These are phyloP conservation scores for Epinephelus malabaricus DNA, from an alignment of 2,797 vertebrate genomes.

Conservation along the genomic window DNA sequence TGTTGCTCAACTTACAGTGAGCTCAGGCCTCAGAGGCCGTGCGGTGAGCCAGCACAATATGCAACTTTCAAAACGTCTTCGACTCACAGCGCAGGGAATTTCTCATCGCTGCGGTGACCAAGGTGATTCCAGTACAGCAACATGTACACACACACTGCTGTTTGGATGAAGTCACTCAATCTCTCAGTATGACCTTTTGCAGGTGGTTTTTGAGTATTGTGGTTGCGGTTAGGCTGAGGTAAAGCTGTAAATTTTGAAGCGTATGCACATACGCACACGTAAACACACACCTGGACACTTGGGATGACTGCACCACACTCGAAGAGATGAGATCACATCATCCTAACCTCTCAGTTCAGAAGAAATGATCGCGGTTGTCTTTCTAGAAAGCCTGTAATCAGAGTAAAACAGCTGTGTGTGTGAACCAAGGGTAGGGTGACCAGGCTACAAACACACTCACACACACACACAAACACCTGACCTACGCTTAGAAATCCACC, in stretches of 20 bases:
- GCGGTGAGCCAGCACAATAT: constrained; percentile 61
- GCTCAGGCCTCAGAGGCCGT: constrained; percentile 53
- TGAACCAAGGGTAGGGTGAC: constrained; percentile 56
- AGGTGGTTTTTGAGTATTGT: constrained; percentile 49
- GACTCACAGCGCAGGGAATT: constrained; percentile 58
- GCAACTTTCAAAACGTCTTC: constrained; percentile 51
- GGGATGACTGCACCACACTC: constrained; percentile 53
- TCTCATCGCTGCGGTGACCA: constrained; percentile 44
- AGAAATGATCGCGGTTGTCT: constrained; percentile 49
- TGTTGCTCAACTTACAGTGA: constrained; percentile 58
- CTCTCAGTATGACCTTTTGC: constrained; percentile 51
- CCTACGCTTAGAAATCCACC: constrained; percentile 49
- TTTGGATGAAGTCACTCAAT: constrained; percentile 32
- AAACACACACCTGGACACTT: constrained; percentile 55
- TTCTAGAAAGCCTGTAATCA: constrained; percentile 70
- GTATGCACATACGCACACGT: constrained; percentile 9
- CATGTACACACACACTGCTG: constrained; percentile 32
- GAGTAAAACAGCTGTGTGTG: constrained; percentile 75
- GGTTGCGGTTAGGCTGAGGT: constrained; percentile 53
- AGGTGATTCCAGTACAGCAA: constrained; percentile 56
- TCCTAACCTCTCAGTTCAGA: constrained; percentile 46
- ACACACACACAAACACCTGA: constrained; percentile 56
- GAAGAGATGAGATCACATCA: constrained; percentile 69
- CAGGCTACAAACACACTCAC: constrained; percentile 48
- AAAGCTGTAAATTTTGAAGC: constrained; percentile 35